Base-by-base conservation (phyloP, 2,113 vertebrate species). In the Argyrosomus japonicus region DNA sequence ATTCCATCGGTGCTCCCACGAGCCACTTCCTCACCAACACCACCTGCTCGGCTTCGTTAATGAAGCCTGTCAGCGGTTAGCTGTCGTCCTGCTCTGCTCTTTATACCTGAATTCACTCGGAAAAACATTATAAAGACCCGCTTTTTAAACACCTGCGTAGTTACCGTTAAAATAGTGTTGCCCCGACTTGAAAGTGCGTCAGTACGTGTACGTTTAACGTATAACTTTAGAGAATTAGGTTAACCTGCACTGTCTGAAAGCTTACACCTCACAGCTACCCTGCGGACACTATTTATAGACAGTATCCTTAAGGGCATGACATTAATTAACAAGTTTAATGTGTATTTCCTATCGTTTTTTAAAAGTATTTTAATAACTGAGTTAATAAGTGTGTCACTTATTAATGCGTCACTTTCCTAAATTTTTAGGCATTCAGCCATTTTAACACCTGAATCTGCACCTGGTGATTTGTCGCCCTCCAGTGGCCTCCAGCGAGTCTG, bases 401-500 rank as follows among this genome's bases (percentile, higher is more conserved):
- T 6, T 15, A 23, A 2, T 56, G 0, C 1, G 5, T 76, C 36
- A 56, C 4, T 43, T 11, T 56, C 48, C 53, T 67, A 27, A 10
- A 8, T 65, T 51, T 54, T 47, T 14, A 47, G 13, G 6, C n/a
- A 10, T 77, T 65, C 61, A 10, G 79, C 77, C 73, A 81, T 87
- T 85, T 86, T 82, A 62, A 56, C 23, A 14, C 58, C 19, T 40
- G 27, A 3, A 4, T 6, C 9, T 62, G 14, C 47, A 4, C 32
- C 3, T 75, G n/a, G 12, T 19, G 29, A 2, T 87, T 25, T 87
- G 83, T 81, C 87, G 63, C 62, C 91, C 56, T 27, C 85, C 0
- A 50, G 77, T 68, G 87, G 81, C 13, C 29, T 17, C 7, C 4
- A 11, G 14, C 2, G 0, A 0, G 48, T 43, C 0, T 58, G 13